Evolutionary conservation across 2,888 invertebrate species (phyloP), one percentile per base, ranked within the genome.

Genomic region (Acanthosepion lycidas): DNA sequence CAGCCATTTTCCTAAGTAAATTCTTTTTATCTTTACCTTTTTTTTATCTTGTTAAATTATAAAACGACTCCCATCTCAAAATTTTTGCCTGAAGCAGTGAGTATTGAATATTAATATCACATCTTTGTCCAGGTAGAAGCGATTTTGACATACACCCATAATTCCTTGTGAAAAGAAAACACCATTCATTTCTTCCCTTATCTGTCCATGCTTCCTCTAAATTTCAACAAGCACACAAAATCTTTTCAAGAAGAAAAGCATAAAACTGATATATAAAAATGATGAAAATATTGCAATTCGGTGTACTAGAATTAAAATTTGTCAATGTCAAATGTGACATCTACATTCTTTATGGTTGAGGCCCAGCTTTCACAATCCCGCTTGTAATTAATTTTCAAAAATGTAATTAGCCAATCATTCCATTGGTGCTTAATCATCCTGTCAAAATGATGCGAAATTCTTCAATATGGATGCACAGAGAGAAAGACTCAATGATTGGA

Each of bases 101-200:
- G 78, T 78, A 78, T 78, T 78, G 78, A 78, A 78, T 78, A 78
- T 78, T 78, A 78, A 78, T 78, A 78, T 78, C 78, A 15, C 78
- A 78, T 78, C 78, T 78, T 78, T 78, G 78, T 78, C 78, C 78
- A 78, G 78, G 78, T 78, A 78, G 78, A 78, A 78, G 78, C 15
- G 78, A n/a, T 33, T 78, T 78, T 78, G 78, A 78, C 78, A 78
- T 33, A 78, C n/a, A 78, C 78, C 78, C 78, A 78, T 78, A 78
- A 78, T 78, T 78, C 78, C 78, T 78, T 78, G 78, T 78, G 33
- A 78, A n/a, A 78, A 78, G 78, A 78, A 78, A 78, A 78, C 78
- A 78, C n/a, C n/a, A 15, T 78, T 33, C 78, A n/a, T 33, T 78
- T 78, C n/a, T 78, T 78, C n/a, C 15, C 78, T 78, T 33, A 33